Percentiles rank a stretch among this genome's conserved stretches.
Evolutionary conservation across 2,888 invertebrate species (phyloP).

Genomic region (Dysmachus trigonus): DNA sequence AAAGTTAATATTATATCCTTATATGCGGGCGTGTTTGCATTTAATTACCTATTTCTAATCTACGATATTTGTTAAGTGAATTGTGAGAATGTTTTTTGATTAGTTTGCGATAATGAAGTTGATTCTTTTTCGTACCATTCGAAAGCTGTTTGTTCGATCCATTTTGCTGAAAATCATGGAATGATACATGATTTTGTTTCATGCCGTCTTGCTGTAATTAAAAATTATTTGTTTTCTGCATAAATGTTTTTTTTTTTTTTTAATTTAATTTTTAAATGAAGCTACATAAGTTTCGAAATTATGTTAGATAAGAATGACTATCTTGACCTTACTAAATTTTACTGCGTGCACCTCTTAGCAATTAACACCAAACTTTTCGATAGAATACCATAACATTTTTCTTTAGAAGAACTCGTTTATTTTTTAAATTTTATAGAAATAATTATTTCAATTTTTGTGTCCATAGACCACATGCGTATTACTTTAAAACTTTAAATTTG

Average conservation of each 20-base stretch:
- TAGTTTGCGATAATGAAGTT: conserved; percentile 71
- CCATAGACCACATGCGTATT: no score
- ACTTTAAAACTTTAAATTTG: no score
- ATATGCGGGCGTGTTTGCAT: conserved; percentile 45
- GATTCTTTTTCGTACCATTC: conserved; percentile 82
- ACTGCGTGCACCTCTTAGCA: no score
- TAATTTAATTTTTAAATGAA: background rate
- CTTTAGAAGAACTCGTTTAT: no score
- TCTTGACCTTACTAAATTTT: no score
- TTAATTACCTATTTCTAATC: conserved; percentile 66
- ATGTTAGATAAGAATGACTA: no score
- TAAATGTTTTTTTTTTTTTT: background rate
- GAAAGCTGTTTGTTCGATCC: conserved; percentile 88
- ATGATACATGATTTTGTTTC: conserved; percentile 83
- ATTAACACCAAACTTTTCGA: no score
- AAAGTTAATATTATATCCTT: conserved; percentile 27
- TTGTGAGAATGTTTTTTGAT: conserved; percentile 66
- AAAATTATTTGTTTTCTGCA: conserved; percentile 4
- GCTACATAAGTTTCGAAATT: no score
- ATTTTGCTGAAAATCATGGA: conserved; percentile 89
- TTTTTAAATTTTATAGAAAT: no score
- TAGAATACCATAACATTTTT: no score
- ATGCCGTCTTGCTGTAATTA: conserved; percentile 76
- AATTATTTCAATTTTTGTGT: no score
- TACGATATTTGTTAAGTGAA: conserved; percentile 66